Evolutionary conservation across 2,113 vertebrate genomes (phyloP), one percentile per base, ranked within the genome.

Genomic region (Climacteris rufus): DNA sequence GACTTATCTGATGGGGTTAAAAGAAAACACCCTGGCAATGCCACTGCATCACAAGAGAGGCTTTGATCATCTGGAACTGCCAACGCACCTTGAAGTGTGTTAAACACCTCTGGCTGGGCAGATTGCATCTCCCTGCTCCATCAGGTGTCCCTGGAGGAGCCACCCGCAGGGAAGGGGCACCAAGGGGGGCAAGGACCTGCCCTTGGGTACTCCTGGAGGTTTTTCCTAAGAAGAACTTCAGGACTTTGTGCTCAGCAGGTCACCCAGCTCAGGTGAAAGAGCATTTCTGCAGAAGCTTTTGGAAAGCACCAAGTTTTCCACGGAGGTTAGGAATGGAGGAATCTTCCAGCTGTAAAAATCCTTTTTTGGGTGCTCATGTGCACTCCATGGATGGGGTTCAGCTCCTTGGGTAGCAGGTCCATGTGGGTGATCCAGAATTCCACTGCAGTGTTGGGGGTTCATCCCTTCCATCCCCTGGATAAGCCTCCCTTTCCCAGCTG

Each of bases 11-110:
- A 97, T 90, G 47, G 89, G 87, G 82, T 87, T 91, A 63, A 94
- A 87, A 91, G 87, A 45, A 87, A 94, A 94, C 89, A 87, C 45
- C 61, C 69, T 54, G 70, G 84, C 77, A 78, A 45, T 90, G 90
- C 78, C 87, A 91, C 89, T 65, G 84, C 78, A 85, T 87, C 90
- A 70, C 74, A 89, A 69, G 90, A 66, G 66, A 93, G 66, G 70
- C 93, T 97, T 93, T 96, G 93, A 97, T 94, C 84, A 60, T 14
- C 23, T 50, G 74, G 57, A 92, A 19, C 93, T 91, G 93, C 91
- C 93, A 92, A 82, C 19, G 2, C 89, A 69, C 78, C 91, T 91
- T 35, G 49, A 74, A 85, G 93, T 12, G 23, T 31, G 75, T 54
- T 72, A 35, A 80, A 45, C 75, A 31, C 22, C 13, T 14, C 18